Conservation (phyloP, 2,113 vertebrate genomes). For the Ictalurus furcatus region DNA sequence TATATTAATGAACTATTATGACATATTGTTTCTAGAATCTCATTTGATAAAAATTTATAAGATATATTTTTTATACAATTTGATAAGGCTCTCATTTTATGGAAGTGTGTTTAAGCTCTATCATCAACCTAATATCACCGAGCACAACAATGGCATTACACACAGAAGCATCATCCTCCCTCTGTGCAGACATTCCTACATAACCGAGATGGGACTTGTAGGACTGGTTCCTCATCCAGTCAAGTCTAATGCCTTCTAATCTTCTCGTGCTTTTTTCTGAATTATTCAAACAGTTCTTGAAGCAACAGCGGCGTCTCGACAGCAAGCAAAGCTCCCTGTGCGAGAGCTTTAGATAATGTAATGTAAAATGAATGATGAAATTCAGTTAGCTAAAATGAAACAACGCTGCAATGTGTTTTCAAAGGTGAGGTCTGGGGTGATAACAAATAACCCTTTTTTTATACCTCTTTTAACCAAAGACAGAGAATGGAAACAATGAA, state of each 20-base stretch:
- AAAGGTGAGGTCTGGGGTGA: conserved; percentile 76
- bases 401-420: conserved; percentile 66
- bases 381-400: conserved; percentile 76
- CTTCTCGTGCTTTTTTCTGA: conserved; percentile 59
- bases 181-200: conserved; percentile 20
- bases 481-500: conserved; percentile 66
- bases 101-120: conserved; percentile 22
- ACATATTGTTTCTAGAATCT: not conserved
- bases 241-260: conserved; percentile 56
- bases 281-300: conserved; percentile 70
- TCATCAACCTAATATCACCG: conserved; percentile 28
- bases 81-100: not conserved
- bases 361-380: conserved; percentile 79
- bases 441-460: conserved; percentile 63
- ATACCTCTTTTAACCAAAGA: conserved; percentile 66
- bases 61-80: not conserved
- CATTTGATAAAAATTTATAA: conserved; percentile 1
- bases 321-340: conserved; percentile 58
- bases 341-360: conserved; percentile 69
- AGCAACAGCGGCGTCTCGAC: conserved; percentile 63
- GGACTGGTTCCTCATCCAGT: conserved; percentile 46
- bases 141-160: conserved; percentile 30
- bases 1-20: not conserved
- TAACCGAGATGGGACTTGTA: conserved; percentile 41
- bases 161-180: conserved; percentile 21